phyloP scores from a whole-genome alignment of 2,888 invertebrate genomes.

The Antitype chi region DNA sequence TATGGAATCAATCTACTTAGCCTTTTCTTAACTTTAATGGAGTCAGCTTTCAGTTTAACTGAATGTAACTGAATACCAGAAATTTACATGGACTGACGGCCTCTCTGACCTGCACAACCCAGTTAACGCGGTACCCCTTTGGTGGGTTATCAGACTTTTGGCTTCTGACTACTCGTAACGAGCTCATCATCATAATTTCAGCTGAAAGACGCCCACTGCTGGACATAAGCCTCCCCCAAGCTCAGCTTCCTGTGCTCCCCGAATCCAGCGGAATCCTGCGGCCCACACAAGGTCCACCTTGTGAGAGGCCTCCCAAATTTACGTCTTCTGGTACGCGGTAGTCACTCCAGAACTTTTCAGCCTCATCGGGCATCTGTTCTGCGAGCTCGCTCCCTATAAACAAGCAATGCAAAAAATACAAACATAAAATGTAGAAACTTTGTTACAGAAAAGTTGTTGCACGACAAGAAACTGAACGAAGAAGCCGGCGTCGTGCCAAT shows the following conservation, averaged over 20 bases:
- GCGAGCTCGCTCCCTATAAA: background rate
- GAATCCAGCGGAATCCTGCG: too few species aligned
- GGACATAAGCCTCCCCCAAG: too few species aligned
- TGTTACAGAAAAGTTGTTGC: slow-evolving; percentile 55
- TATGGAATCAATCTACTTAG: background rate
- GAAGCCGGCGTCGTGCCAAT: slow-evolving; percentile 51
- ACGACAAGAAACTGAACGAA: slow-evolving; percentile 55
- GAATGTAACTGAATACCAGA: background rate
- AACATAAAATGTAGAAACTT: slow-evolving; percentile 10
- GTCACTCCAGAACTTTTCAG: too few species aligned
- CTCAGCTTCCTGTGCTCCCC: too few species aligned
- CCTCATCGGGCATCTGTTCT: too few species aligned
- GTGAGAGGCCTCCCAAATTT: too few species aligned
- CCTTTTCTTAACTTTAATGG: background rate
- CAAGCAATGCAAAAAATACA: background rate
- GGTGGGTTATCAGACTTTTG: background rate
- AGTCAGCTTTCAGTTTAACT: background rate
- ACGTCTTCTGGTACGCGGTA: too few species aligned
- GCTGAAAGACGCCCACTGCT: too few species aligned
- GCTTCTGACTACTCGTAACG: background rate
- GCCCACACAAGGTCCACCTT: too few species aligned
- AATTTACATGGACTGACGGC: background rate
- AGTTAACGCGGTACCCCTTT: background rate
- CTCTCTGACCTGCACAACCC: background rate
- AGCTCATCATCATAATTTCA: too few species aligned